Percentiles rank a stretch among this genome's conserved stretches.
Conservation (phyloP, 2,113 vertebrate genomes). For the Sapayoa aenigma region DNA sequence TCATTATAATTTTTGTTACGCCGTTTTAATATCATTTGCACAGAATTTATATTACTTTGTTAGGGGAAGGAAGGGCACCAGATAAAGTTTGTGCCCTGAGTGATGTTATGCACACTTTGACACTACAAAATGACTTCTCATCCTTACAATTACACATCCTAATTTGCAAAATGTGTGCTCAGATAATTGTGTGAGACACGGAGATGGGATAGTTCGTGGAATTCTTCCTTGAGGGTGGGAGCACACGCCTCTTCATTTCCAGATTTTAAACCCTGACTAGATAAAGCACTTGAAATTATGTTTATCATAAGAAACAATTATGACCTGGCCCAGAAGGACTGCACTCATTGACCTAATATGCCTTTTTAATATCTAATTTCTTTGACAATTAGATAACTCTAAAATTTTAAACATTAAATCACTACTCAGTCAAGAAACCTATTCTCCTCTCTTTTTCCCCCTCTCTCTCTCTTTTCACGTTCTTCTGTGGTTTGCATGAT, state of each 20-base stretch:
- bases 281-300: background rate
- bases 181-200: background rate
- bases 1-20: background rate
- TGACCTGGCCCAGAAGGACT: background rate
- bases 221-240: background rate
- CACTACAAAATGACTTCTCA: background rate
- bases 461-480: background rate
- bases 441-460: background rate
- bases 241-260: background rate
- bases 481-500: conserved; percentile 13
- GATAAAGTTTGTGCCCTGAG: background rate
- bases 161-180: conserved; percentile 21
- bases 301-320: background rate
- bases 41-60: background rate
- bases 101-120: background rate
- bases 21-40: background rate
- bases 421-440: background rate
- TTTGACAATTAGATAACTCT: background rate
- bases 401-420: conserved; percentile 1
- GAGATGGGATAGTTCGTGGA: background rate
- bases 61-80: background rate
- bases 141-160: background rate
- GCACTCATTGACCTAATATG: background rate
- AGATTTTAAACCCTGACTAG: background rate
- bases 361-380: conserved; percentile 19